Evolutionary conservation across 2,797 vertebrate species (phyloP), one percentile per base, ranked within the genome.

Genomic region (Pterois miles): DNA sequence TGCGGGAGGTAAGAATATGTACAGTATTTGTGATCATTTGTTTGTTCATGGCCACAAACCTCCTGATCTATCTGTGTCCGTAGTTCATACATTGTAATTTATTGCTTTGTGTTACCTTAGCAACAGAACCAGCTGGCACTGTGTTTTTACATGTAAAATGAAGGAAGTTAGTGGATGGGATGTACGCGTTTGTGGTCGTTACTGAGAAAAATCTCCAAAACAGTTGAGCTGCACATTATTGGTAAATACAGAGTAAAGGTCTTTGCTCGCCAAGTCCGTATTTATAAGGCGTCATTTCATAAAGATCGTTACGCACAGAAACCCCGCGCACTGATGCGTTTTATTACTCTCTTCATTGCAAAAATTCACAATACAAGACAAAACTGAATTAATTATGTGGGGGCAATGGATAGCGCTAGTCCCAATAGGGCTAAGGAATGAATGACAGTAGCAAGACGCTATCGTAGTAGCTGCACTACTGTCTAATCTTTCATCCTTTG

Each of bases 81-180:
- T 80, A 33, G 74, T 88, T 82, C 77, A 80, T 82, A 63, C 79
- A 54, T 91, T 83, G 86, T 94, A 88, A 93, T 78, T 91, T 93
- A 93, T 93, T 94, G 86, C 82, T 90, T 88, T 88, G 76, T 84
- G 86, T 91, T 93, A 83, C 84, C 78, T 65, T 90, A 82, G 88
- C 87, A 90, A 88, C 84, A 75, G 93, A 94, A 95, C 83, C 95
- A 95, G 94, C 94, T 95, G 95, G 95, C 85, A 92, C 94, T 96
- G 95, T 94, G 93, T 95, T 92, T 88, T 91, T 83, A 85, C 82
- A 80, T 89, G 76, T 88, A 58, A 91, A 75, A 82, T 83, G 87
- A 88, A 87, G 83, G 77, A 81, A 73, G 62, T 66, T 46, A 18
- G 46, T 60, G 14, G 66, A 77, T 78, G 5, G 63, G 50, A 73